Conservation (phyloP, 2,888 invertebrate species). For the Yponomeuta evonymella region DNA sequence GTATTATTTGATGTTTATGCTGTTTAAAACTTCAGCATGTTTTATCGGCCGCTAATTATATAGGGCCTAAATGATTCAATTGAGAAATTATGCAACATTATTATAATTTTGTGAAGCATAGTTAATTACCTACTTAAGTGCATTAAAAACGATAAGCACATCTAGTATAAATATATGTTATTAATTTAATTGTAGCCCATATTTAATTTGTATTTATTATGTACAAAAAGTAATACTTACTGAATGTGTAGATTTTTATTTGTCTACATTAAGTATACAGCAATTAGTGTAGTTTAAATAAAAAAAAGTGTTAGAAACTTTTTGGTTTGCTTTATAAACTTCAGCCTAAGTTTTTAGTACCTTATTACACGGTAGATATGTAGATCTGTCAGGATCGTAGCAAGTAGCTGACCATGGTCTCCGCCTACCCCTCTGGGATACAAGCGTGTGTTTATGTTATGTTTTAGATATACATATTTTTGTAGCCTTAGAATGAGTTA, state of each 20-base stretch:
- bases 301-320: constrained; percentile 6
- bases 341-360: neutral
- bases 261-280: neutral
- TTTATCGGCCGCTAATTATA: neutral
- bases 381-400: too few relatives aligned
- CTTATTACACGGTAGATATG: neutral
- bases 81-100: too few relatives aligned
- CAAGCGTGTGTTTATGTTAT: too few relatives aligned
- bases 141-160: neutral
- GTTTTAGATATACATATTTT: neutral
- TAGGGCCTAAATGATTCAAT: neutral
- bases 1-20: neutral
- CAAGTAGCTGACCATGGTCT: too few relatives aligned
- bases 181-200: neutral
- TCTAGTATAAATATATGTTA: neutral
- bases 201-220: neutral
- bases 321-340: neutral
- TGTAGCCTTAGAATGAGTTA: neutral
- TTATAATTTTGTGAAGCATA: neutral
- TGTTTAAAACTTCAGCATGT: neutral
- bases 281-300: constrained; percentile 9
- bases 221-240: neutral
- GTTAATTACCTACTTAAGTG: neutral
- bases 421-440: too few relatives aligned
- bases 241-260: constrained; percentile 2